Conservation (phyloP, 2,888 invertebrate species). For the Eupeodes luniger region DNA sequence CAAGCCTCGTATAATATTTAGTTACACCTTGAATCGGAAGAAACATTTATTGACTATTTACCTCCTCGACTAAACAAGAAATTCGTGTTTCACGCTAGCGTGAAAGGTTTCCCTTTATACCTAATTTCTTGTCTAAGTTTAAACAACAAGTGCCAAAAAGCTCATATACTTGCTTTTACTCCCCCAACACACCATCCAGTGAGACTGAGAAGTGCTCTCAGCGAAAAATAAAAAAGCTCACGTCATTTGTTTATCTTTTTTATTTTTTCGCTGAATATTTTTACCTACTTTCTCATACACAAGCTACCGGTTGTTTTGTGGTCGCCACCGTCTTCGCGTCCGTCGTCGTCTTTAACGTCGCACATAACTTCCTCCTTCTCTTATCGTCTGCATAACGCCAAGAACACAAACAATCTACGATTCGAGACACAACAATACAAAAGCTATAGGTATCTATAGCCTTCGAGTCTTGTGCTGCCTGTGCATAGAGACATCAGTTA, state of each 20-base stretch:
- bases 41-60: conserved; percentile 34
- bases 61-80: conserved; percentile 33
- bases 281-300: conserved; percentile 32
- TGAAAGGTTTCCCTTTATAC: neutral
- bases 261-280: conserved; percentile 43
- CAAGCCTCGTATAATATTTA: conserved; percentile 4
- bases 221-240: conserved; percentile 46
- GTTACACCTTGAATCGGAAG: conserved; percentile 57
- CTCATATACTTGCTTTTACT: neutral
- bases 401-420: conserved; percentile 18
- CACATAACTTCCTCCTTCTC: conserved; percentile 58
- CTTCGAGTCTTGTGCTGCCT: neutral
- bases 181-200: conserved; percentile 1
- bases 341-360: conserved; percentile 1
- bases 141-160: conserved; percentile 33
- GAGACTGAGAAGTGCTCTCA: conserved; percentile 39
- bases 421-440: conserved; percentile 16
- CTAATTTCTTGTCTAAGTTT: neutral
- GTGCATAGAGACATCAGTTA: too few species aligned
- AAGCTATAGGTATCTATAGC: conserved; percentile 20
- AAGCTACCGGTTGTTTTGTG: conserved; percentile 41
- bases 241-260: conserved; percentile 29
- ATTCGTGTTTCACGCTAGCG: conserved; percentile 12
- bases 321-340: neutral
- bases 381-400: conserved; percentile 41